A percentile compares a stretch with the other conserved stretches of the same genome.
phyloP scores from a whole-genome alignment of 2,797 vertebrate genomes.

The Oreonectes daqikongensis region DNA sequence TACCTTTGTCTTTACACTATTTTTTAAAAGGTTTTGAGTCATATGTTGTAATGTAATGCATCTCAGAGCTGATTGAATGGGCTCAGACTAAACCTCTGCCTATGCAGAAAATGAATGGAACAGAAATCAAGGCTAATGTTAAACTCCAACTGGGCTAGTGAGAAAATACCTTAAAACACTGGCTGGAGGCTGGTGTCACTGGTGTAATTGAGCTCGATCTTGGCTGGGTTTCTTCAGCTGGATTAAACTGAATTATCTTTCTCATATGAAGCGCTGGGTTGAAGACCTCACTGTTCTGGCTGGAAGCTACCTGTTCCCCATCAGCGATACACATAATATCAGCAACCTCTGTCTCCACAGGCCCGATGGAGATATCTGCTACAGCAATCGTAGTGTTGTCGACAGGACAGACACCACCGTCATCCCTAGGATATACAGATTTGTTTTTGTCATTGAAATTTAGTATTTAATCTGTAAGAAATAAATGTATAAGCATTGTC shows the following conservation, averaged over 20 bases:
- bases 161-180: constrained; percentile 31
- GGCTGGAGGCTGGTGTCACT: constrained; percentile 58
- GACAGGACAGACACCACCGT: neutral
- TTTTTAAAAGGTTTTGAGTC: neutral
- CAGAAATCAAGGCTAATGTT: no score
- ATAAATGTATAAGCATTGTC: neutral
- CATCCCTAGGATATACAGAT: constrained; percentile 22
- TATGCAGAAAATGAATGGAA: no score
- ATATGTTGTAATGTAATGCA: neutral
- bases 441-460: neutral
- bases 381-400: neutral
- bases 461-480: no score
- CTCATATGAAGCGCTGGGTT: constrained; percentile 36
- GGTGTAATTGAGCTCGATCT: constrained; percentile 1
- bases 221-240: neutral
- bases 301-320: constrained; percentile 68
- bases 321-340: neutral
- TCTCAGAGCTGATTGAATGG: neutral
- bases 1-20: no score
- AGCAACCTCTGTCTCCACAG: constrained; percentile 9
- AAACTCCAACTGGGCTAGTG: neutral
- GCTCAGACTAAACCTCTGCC: no score
- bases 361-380: neutral
- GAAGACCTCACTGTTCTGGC: constrained; percentile 72
- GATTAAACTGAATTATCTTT: constrained; percentile 31